Percentiles rank a stretch among this genome's conserved stretches.
Conservation (phyloP, 2,888 invertebrate genomes). For the Mesorhabditis sp. region DNA sequence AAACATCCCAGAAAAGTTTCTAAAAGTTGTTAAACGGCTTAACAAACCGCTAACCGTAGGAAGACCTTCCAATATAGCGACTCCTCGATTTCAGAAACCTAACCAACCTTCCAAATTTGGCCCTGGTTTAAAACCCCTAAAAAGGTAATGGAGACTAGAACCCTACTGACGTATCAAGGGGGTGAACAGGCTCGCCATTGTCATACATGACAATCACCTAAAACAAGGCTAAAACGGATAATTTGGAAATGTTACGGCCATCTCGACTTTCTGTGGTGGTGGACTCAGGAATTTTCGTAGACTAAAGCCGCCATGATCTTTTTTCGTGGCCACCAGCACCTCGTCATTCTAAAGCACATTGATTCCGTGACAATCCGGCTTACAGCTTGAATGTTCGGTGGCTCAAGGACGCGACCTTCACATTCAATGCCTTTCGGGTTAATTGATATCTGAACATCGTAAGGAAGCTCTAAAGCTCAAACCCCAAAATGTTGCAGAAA, state of each 20-base stretch:
- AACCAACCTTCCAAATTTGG: too few species aligned
- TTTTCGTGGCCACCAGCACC: background rate
- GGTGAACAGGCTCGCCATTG: background rate
- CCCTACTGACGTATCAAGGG: background rate
- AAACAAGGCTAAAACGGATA: too few species aligned
- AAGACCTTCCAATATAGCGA: too few species aligned
- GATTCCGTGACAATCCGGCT: background rate
- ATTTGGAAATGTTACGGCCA: background rate
- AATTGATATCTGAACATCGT: background rate
- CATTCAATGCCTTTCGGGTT: constrained; percentile 6
- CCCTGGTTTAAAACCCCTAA: background rate
- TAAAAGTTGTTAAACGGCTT: too few species aligned
- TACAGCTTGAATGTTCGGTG: background rate
- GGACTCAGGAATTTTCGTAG: background rate
- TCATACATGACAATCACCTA: background rate
- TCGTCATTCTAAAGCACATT: background rate
- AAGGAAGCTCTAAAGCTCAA: background rate
- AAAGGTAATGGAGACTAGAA: background rate
- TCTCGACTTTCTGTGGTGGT: background rate
- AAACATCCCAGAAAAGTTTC: too few species aligned
- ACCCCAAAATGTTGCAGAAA: background rate
- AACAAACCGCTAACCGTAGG: too few species aligned
- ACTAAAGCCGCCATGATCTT: background rate
- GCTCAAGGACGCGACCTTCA: background rate
- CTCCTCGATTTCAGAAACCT: too few species aligned